A percentile compares a stretch with the other conserved stretches of the same genome.
Conservation (phyloP, 2,113 vertebrate genomes). For the Chlorocebus sabaeus region DNA sequence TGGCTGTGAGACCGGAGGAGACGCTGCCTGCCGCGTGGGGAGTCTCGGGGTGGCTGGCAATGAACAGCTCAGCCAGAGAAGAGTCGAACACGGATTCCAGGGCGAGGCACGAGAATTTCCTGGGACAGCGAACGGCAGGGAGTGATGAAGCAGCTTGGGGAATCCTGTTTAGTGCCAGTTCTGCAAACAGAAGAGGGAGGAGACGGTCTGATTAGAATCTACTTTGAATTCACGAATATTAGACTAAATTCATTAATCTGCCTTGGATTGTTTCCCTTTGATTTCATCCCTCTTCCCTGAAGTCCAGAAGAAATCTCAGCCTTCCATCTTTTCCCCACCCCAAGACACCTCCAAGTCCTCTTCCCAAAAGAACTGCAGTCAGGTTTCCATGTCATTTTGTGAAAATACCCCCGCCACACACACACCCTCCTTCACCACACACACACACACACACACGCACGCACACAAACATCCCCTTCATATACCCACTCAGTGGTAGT, state of each 20-base stretch:
- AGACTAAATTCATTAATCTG: neutral
- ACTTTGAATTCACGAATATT: neutral
- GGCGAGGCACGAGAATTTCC: constrained; percentile 66
- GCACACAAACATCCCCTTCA: neutral
- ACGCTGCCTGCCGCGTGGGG: constrained; percentile 42
- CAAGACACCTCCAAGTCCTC: neutral
- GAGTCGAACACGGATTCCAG: constrained; percentile 53
- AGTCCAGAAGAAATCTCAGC: constrained; percentile 24
- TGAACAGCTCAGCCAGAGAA: constrained; percentile 57
- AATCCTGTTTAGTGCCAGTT: constrained; percentile 46
- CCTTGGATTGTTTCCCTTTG: neutral
- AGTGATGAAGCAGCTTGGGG: constrained; percentile 48
- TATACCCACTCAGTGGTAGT: neutral
- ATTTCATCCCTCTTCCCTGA: neutral
- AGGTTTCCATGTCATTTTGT: neutral
- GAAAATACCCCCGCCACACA: neutral
- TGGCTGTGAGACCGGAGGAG: constrained; percentile 52
- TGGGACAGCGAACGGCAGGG: constrained; percentile 31
- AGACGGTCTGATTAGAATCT: neutral
- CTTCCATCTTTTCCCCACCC: neutral
- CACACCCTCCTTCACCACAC: neutral
- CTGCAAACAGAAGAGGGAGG: constrained; percentile 23
- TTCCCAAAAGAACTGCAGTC: neutral
- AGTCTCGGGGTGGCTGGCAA: constrained; percentile 67
- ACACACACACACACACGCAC: too few species aligned